phyloP scores from a whole-genome alignment of 2,113 vertebrate species.

The Gallinago media region DNA sequence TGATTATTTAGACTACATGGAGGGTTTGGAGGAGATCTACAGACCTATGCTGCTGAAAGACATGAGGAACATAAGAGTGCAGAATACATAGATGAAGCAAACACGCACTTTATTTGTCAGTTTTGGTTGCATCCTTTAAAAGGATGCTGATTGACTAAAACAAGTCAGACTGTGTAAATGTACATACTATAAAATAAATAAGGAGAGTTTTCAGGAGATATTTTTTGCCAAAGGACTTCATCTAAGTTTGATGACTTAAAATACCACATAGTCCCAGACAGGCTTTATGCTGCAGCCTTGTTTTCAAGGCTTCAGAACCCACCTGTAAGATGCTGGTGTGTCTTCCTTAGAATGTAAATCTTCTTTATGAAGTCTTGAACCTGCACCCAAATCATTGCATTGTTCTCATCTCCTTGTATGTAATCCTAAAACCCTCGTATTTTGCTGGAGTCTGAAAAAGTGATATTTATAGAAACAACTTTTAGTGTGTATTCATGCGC shows the following conservation, averaged over 20 bases:
- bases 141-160: not conserved
- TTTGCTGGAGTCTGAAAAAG: not conserved
- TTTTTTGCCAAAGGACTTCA: not conserved
- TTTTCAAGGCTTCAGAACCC: conserved; percentile 11
- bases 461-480: not conserved
- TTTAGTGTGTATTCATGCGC: not conserved
- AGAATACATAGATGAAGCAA: conserved; percentile 53
- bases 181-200: conserved; percentile 21
- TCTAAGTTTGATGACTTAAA: conserved; percentile 7
- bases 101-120: not conserved
- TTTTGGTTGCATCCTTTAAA: conserved; percentile 42
- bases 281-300: not conserved
- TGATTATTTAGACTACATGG: conserved; percentile 90
- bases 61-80: conserved; percentile 81
- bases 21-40: conserved; percentile 85
- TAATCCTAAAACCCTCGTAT: not conserved
- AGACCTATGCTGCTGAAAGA: conserved; percentile 83
- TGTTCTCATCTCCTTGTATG: not conserved
- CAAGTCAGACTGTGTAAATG: not conserved
- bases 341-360: not conserved
- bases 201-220: not conserved
- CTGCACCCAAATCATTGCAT: not conserved
- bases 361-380: not conserved
- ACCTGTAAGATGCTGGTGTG: not conserved
- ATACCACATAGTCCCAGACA: not conserved